phyloP scores from a whole-genome alignment of 2,888 invertebrate genomes.

The Nemurella pictetii region DNA sequence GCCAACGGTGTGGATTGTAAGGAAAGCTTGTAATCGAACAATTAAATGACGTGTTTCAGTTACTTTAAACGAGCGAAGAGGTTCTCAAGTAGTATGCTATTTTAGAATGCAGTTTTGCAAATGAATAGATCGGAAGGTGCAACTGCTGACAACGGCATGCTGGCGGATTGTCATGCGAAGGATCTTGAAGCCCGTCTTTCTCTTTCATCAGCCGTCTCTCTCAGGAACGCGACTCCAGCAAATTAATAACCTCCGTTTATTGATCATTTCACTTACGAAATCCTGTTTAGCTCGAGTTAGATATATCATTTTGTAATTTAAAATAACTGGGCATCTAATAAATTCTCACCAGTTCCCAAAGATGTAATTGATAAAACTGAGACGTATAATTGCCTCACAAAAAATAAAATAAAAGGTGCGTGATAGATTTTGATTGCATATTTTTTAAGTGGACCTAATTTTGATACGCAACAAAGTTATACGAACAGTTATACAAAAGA shows the following conservation, averaged over 20 bases:
- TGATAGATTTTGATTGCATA: neutral
- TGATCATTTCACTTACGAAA: neutral
- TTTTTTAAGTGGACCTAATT: neutral
- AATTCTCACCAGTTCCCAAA: neutral
- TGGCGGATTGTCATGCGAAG: too few relatives aligned
- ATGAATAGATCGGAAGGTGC: too few relatives aligned
- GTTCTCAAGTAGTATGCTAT: too few relatives aligned
- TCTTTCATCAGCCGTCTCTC: too few relatives aligned
- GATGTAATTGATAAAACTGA: neutral
- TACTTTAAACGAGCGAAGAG: neutral
- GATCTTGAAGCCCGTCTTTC: too few relatives aligned
- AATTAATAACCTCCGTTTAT: neutral
- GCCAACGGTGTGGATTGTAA: neutral
- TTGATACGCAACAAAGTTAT: neutral
- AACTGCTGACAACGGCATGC: too few relatives aligned
- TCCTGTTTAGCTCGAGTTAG: neutral
- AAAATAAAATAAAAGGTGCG: neutral
- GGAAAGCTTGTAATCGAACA: neutral
- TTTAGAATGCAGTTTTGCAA: too few relatives aligned
- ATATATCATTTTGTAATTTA: neutral
- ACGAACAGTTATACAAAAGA: neutral
- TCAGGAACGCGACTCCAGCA: too few relatives aligned
- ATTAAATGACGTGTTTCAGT: neutral
- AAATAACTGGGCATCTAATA: neutral
- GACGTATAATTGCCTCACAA: neutral